Conservation (phyloP, 2,113 vertebrate species). For the Scartelaos histophorus region DNA sequence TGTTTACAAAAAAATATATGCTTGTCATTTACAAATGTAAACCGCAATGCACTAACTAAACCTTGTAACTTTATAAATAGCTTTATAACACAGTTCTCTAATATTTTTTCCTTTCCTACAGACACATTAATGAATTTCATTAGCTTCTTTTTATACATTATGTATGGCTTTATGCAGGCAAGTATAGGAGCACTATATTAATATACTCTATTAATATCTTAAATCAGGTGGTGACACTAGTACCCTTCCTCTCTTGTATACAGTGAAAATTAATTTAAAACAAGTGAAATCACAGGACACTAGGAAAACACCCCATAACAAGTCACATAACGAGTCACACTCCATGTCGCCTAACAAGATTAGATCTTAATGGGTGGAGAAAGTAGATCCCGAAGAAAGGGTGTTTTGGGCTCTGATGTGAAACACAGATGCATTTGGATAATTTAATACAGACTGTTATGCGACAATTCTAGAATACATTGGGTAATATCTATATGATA, state of each 20-base stretch:
- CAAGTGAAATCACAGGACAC: slow-evolving; percentile 73
- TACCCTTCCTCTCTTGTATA: slow-evolving; percentile 34
- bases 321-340: slow-evolving; percentile 43
- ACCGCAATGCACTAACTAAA: slow-evolving; percentile 29
- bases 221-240: no score
- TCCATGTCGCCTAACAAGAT: slow-evolving; percentile 55
- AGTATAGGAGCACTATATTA: not conserved
- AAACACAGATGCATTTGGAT: slow-evolving; percentile 24
- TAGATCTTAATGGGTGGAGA: slow-evolving; percentile 48
- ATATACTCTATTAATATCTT: no score
- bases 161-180: not conserved
- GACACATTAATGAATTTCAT: not conserved
- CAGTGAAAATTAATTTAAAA: slow-evolving; percentile 62
- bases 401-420: slow-evolving; percentile 29
- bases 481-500: not conserved
- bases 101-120: not conserved
- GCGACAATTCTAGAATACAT: slow-evolving; percentile 26
- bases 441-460: slow-evolving; percentile 40
- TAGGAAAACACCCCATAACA: slow-evolving; percentile 44
- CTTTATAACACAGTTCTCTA: slow-evolving; percentile 41
- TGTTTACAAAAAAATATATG: slow-evolving; percentile 24
- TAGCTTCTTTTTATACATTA: not conserved
- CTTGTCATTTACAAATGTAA: slow-evolving; percentile 33
- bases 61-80: not conserved
- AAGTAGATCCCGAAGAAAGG: slow-evolving; percentile 37